A percentile compares a stretch with the other conserved stretches of the same genome.
Conservation (phyloP, 1,140 invertebrate genomes). For the Anagrus nilaparvatae region DNA sequence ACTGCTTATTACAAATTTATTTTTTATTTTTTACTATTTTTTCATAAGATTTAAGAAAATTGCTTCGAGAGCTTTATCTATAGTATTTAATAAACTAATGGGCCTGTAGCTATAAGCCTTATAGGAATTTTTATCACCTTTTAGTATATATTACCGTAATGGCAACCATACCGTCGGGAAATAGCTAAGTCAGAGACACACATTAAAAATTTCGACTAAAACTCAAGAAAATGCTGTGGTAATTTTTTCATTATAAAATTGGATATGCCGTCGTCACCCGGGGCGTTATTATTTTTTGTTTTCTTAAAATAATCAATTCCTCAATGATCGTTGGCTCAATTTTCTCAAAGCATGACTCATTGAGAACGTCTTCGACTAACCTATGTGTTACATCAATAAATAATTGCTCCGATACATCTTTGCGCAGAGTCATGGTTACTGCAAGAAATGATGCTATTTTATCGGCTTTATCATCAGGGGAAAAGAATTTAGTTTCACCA, state of each 20-base stretch:
- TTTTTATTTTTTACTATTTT: neutral
- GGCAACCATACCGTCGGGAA: conserved; percentile 5
- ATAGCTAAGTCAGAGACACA: neutral
- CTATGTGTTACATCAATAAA: neutral
- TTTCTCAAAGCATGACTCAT: neutral
- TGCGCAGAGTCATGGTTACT: too few species aligned
- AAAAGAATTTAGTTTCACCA: neutral
- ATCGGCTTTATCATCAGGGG: conserved; percentile 4
- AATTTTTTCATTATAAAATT: conserved; percentile 6
- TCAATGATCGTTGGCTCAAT: neutral
- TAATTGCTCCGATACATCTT: neutral
- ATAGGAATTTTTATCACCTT: conserved; percentile 2
- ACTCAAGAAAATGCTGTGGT: neutral
- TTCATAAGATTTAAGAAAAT: conserved; percentile 4
- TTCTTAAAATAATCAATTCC: neutral
- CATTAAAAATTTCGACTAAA: conserved; percentile 3
- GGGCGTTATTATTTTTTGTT: conserved; percentile 3
- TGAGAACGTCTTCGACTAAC: neutral
- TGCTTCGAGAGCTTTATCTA: conserved; percentile 8
- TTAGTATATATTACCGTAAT: conserved; percentile 1
- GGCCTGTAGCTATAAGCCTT: conserved; percentile 3
- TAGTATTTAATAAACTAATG: conserved; percentile 5
- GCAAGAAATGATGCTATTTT: neutral
- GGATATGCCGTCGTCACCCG: conserved; percentile 1
- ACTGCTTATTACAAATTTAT: neutral